A percentile compares a stretch with the other conserved stretches of the same genome.
Conservation (phyloP, 2,797 vertebrate species). For the Alectoris magna region DNA sequence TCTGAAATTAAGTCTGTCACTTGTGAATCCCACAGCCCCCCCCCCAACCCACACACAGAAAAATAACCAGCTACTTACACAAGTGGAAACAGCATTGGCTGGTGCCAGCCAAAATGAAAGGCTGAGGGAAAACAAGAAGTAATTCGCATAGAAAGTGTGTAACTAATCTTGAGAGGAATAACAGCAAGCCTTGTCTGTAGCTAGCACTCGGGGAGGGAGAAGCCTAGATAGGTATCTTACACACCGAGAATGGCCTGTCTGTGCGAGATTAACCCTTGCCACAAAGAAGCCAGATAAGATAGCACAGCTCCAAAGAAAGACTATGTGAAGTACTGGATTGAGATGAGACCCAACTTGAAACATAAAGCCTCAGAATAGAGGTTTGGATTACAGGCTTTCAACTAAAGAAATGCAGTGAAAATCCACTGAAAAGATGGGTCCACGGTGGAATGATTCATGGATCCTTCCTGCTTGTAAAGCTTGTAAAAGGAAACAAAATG, state of each 20-base stretch:
- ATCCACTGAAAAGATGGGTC: not conserved
- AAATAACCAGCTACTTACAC: not conserved
- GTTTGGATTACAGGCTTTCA: not conserved
- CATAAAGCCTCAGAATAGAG: not conserved
- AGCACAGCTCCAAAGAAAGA: not conserved
- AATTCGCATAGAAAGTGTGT: conserved; percentile 41
- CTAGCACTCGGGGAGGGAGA: conserved; percentile 24
- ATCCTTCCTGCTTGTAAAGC: not conserved
- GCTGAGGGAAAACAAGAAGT: conserved; percentile 43
- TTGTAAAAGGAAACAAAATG: not conserved
- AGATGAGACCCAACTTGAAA: conserved; percentile 10
- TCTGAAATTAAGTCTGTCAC: fast-evolving
- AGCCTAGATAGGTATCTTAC: conserved; percentile 43
- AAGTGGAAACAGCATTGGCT: conserved; percentile 30
- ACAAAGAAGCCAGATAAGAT: conserved; percentile 45
- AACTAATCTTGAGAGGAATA: conserved; percentile 40
- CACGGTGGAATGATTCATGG: not conserved
- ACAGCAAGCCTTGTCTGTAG: conserved; percentile 24
- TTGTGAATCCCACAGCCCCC: not conserved
- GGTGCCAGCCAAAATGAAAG: conserved; percentile 45
- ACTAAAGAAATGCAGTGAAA: not conserved
- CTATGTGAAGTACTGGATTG: not conserved
- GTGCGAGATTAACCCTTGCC: conserved; percentile 57
- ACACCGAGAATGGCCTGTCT: conserved; percentile 37
- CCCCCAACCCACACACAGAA: too few relatives aligned